Conservation (phyloP, 2,888 invertebrate genomes). For the Neelides folsomi region DNA sequence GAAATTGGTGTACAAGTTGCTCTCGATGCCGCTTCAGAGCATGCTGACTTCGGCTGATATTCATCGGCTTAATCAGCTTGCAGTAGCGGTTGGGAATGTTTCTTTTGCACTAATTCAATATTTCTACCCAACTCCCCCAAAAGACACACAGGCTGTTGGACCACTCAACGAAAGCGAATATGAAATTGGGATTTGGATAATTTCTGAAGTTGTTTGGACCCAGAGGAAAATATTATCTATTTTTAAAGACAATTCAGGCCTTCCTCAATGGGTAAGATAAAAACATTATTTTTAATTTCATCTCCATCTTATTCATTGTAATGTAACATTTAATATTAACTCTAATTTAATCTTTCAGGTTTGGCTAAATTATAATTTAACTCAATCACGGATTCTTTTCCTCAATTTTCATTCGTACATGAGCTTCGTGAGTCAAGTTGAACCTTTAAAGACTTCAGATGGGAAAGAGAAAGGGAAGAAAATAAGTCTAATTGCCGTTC, state of each 20-base stretch:
- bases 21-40: slow-evolving; percentile 26
- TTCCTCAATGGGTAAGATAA: slow-evolving; percentile 24
- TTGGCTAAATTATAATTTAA: slow-evolving; percentile 27
- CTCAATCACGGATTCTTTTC: slow-evolving; percentile 25
- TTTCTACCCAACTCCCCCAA: slow-evolving; percentile 16
- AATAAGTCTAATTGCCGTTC: slow-evolving; percentile 26
- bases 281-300: not conserved
- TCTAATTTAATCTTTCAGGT: slow-evolving; percentile 14
- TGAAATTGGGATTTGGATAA: slow-evolving; percentile 24
- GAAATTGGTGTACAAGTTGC: slow-evolving; percentile 26
- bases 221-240: slow-evolving; percentile 26
- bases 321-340: not conserved
- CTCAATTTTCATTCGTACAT: slow-evolving; percentile 28
- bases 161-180: slow-evolving; percentile 21
- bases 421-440: slow-evolving; percentile 16
- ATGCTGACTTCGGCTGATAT: slow-evolving; percentile 23
- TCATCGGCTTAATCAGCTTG: slow-evolving; percentile 21
- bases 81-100: slow-evolving; percentile 24
- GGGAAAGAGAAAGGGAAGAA: slow-evolving; percentile 19
- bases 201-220: slow-evolving; percentile 30
- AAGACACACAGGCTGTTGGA: slow-evolving; percentile 6
- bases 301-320: not conserved
- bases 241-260: slow-evolving; percentile 25
- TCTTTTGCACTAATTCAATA: slow-evolving; percentile 23
- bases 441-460: slow-evolving; percentile 1